phyloP scores from a whole-genome alignment of 2,113 vertebrate species.

The Neolamprologus toae region DNA sequence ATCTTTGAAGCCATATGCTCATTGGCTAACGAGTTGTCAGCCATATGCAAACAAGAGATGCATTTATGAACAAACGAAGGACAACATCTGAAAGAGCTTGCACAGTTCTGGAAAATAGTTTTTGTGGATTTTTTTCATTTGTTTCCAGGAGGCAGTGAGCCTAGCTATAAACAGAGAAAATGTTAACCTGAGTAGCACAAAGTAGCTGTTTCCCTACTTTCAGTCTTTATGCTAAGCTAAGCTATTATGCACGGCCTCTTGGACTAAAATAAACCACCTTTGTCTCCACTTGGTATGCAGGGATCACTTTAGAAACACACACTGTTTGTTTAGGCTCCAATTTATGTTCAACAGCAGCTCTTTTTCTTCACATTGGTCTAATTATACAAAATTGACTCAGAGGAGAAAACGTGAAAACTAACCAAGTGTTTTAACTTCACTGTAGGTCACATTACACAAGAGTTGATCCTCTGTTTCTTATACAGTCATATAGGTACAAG shows the following conservation, averaged over 20 bases:
- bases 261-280: background rate
- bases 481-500: background rate
- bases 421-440: background rate
- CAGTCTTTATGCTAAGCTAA: background rate
- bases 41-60: background rate
- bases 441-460: background rate
- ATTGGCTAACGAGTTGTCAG: background rate
- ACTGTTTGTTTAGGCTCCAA: background rate
- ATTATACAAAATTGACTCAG: background rate
- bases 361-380: background rate
- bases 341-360: background rate
- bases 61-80: accelerated
- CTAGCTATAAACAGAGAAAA: background rate
- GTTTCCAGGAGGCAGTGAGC: background rate
- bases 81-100: background rate
- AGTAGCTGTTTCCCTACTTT: background rate
- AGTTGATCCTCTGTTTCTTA: background rate
- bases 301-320: background rate
- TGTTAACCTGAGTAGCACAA: background rate
- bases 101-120: background rate
- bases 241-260: accelerated
- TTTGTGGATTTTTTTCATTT: background rate
- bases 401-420: background rate
- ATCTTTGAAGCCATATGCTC: background rate
- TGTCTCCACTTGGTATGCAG: background rate